phyloP scores from a whole-genome alignment of 2,797 vertebrate genomes.

The Microcaecilia unicolor region DNA sequence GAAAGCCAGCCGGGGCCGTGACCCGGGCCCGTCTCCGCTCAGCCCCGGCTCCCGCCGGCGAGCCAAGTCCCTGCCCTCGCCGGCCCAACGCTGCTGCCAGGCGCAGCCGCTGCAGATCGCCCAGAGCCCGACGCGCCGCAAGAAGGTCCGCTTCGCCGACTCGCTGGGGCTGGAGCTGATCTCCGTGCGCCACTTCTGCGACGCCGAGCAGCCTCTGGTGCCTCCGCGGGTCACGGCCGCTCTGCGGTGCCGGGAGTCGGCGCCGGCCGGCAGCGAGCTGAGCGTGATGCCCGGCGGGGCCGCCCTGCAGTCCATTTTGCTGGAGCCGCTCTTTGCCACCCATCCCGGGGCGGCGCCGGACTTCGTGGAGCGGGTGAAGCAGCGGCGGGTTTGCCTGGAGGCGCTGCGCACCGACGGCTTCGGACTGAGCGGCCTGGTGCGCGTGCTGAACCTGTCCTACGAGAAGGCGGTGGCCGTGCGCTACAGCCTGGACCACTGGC shows the following conservation, averaged over 20 bases:
- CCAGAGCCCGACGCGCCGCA: constrained; percentile 70
- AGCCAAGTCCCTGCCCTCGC: constrained; percentile 79
- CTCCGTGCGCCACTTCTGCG: constrained; percentile 74
- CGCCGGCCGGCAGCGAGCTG: constrained; percentile 5
- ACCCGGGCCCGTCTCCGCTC: constrained; percentile 55
- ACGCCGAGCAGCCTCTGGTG: constrained; percentile 65
- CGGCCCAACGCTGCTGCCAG: constrained; percentile 62
- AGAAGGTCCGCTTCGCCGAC: constrained; percentile 82
- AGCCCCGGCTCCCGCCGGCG: constrained; percentile 75
- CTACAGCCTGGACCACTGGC: constrained; percentile 78
- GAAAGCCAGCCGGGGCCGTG: constrained; percentile 60
- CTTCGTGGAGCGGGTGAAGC: constrained; percentile 35
- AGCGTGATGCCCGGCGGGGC: constrained; percentile 51
- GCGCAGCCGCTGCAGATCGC: constrained; percentile 57
- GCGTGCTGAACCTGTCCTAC: constrained; percentile 64
- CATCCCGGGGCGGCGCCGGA: constrained; percentile 27
- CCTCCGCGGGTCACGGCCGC: constrained; percentile 64
- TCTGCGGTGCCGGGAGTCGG: constrained; percentile 24
- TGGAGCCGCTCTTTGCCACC: constrained; percentile 39
- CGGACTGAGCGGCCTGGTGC: constrained; percentile 40
- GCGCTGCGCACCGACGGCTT: constrained; percentile 21
- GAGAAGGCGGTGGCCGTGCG: constrained; percentile 46
- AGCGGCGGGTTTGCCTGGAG: constrained; percentile 60
- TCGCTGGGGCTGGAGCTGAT: constrained; percentile 79
- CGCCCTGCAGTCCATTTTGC: constrained; percentile 4